Evolutionary conservation across 2,797 vertebrate species (phyloP).

Genomic region (Enteromius viviparus): DNA sequence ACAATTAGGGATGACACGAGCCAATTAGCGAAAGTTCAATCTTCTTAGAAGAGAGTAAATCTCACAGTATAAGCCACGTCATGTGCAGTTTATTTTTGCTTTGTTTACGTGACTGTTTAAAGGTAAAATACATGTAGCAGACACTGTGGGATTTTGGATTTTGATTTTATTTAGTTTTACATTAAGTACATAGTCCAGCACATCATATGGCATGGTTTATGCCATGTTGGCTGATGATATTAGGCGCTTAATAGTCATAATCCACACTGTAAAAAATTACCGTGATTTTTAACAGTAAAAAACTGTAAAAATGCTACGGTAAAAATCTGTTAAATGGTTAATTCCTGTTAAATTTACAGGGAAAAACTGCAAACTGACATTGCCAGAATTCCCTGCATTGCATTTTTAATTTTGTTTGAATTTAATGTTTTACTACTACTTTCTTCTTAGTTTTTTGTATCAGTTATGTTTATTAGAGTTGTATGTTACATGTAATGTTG

Average conservation of each 20-base stretch:
- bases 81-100: neutral
- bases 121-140: neutral
- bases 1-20: slow-evolving; percentile 61
- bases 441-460: too few species aligned
- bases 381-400: too few species aligned
- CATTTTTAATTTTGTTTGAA: too few species aligned
- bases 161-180: neutral
- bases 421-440: too few species aligned
- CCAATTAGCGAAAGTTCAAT: slow-evolving; percentile 62
- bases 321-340: too few species aligned
- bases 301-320: too few species aligned
- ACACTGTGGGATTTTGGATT: neutral
- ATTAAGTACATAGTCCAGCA: neutral
- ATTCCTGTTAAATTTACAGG: too few species aligned
- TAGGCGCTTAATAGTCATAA: neutral
- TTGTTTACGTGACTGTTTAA: neutral
- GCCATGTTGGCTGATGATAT: neutral
- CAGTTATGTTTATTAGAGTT: too few species aligned
- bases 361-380: too few species aligned
- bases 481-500: too few species aligned
- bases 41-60: slow-evolving; percentile 50
- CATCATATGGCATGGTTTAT: neutral
- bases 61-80: slow-evolving; percentile 28
- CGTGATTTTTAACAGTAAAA: too few species aligned
- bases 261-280: neutral